These are phyloP conservation scores for Aptenodytes patagonicus DNA, from an alignment of 2,113 vertebrate genomes.

Conservation along the genomic window DNA sequence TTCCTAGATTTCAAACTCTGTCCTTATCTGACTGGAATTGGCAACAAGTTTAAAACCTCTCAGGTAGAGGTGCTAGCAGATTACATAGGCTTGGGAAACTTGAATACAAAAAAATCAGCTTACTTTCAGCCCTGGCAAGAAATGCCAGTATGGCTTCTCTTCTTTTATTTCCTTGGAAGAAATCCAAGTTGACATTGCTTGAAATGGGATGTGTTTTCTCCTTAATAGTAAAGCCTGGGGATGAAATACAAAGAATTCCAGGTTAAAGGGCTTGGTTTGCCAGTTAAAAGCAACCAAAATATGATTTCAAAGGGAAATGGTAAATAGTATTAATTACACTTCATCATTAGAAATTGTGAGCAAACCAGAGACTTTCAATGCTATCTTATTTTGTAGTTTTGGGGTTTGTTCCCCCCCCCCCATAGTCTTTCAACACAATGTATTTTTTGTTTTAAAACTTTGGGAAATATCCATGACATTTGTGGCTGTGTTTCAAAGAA, in stretches of 20 bases:
- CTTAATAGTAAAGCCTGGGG: background rate
- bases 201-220: background rate
- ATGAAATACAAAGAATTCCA: background rate
- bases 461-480: background rate
- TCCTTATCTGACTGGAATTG: background rate
- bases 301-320: background rate
- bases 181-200: background rate
- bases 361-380: background rate
- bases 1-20: background rate
- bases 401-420: fast-evolving
- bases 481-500: background rate
- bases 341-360: background rate
- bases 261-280: background rate
- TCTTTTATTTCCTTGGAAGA: background rate
- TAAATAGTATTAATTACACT: background rate
- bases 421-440: background rate
- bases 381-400: background rate
- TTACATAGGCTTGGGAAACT: background rate
- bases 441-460: background rate
- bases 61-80: background rate
- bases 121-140: background rate
- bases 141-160: background rate
- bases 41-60: background rate
- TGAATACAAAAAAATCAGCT: background rate
- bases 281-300: background rate